Base-by-base conservation (phyloP, 2,113 vertebrate genomes). In the Tyrannus savana region DNA sequence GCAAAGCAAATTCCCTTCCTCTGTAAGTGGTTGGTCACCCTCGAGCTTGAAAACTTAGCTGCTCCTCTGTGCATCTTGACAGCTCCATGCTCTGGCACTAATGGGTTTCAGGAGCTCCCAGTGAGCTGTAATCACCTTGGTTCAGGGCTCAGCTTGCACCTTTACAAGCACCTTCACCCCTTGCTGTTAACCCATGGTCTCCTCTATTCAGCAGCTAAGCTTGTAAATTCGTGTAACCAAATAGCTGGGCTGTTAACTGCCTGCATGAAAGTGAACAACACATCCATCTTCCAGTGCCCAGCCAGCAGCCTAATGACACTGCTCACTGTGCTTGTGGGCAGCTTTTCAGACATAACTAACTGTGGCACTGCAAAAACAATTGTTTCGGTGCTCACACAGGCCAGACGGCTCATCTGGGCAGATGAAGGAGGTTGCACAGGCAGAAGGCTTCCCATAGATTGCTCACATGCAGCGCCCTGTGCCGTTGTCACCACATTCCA, bases 191-290 rank as follows among this genome's bases (percentile, higher is more conserved):
- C 95, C 93, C 92, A 83, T 33, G 52, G 82, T 94, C 60, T 81
- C 85, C 76, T 90, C 76, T 84, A 87, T 88, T 95, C 9, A 1
- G 82, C 88, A 90, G 90, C 90, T 94, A 93, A 95, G 93, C 95
- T 95, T 97, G 95, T 95, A 96, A 95, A 96, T 96, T 95, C 93
- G 86, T 95, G 95, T 96, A 96, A 91, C 95, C 95, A 96, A 96
- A 96, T 97, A 96, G 95, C 90, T 74, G 60, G 5, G 49, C 92
- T 92, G 93, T 96, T 96, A 96, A 92, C 93, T 90, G 96, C 93
- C 87, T 86, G 93, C 75, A 60, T 2, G 3, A 63, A 94, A 96
- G 76, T 24, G 95, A 96, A 90, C 87, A 94, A 80, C 92, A 93
- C 96, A 96, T 97, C 95, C 95, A 96, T 97, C 96, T 97, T 97